Conservation (phyloP, 2,888 invertebrate genomes). For the Gari tellinella region DNA sequence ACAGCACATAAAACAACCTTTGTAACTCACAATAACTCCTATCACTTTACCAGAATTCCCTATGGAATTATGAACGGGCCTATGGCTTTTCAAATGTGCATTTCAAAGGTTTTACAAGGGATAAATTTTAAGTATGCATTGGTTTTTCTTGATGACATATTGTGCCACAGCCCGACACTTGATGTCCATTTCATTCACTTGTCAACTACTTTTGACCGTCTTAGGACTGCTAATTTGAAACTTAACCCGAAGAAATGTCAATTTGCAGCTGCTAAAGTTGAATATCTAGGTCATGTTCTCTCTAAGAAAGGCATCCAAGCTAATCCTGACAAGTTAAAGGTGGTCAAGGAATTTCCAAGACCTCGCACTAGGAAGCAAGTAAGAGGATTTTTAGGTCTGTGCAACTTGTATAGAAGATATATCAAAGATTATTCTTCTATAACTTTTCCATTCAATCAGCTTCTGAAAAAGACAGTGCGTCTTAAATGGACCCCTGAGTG, state of each 20-base stretch:
- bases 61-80: constrained; percentile 11
- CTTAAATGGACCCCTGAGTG: constrained; percentile 3
- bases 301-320: no score
- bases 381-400: no score
- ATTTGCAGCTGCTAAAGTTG: background rate
- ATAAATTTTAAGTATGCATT: constrained; percentile 5
- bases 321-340: no score
- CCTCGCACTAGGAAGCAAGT: no score
- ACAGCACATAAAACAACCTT: no score
- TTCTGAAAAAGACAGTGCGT: background rate
- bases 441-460: background rate
- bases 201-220: constrained; percentile 36
- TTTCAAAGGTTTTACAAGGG: constrained; percentile 2
- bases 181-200: constrained; percentile 55
- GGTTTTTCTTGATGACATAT: background rate
- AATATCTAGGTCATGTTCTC: background rate
- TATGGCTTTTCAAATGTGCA: constrained; percentile 15
- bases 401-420: no score
- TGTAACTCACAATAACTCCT: background rate
- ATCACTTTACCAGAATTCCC: constrained; percentile 5
- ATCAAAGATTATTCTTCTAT: background rate
- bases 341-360: no score
- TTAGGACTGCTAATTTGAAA: constrained; percentile 47
- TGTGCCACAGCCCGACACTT: constrained; percentile 29
- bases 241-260: constrained; percentile 4